These are phyloP conservation scores for Linurgus olivaceus DNA, from an alignment of 2,797 vertebrate species.

Conservation along the genomic window DNA sequence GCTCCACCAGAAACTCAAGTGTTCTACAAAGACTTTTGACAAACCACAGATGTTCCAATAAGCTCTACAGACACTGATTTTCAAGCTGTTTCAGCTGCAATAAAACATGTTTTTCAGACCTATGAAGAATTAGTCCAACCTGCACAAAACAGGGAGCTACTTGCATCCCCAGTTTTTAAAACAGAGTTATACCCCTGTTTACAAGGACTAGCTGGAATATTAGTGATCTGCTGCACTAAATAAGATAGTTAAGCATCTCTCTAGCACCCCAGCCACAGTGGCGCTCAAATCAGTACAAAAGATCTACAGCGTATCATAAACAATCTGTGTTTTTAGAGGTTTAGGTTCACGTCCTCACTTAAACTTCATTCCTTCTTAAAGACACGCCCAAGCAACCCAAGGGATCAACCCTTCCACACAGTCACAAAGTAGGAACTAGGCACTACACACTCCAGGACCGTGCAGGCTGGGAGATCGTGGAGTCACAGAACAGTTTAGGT, in stretches of 20 bases:
- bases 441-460: background rate
- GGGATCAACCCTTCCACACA: fast-evolving
- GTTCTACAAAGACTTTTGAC: background rate
- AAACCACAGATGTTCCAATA: background rate
- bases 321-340: background rate
- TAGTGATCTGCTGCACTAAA: background rate
- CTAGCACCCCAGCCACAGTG: no score
- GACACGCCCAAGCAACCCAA: background rate
- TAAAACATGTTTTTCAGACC: background rate
- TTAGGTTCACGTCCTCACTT: background rate
- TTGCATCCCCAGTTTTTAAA: background rate
- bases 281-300: background rate
- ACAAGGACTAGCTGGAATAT: background rate
- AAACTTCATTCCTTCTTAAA: background rate
- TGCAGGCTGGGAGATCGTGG: background rate
- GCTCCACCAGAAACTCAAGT: no score
- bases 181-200: background rate
- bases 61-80: background rate
- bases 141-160: background rate
- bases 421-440: background rate
- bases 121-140: background rate
- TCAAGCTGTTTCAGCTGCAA: background rate
- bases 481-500: background rate
- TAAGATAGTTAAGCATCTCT: background rate
- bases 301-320: background rate